Evolutionary conservation across 2,797 vertebrate species (phyloP).

Genomic region (Saxicola maurus): DNA sequence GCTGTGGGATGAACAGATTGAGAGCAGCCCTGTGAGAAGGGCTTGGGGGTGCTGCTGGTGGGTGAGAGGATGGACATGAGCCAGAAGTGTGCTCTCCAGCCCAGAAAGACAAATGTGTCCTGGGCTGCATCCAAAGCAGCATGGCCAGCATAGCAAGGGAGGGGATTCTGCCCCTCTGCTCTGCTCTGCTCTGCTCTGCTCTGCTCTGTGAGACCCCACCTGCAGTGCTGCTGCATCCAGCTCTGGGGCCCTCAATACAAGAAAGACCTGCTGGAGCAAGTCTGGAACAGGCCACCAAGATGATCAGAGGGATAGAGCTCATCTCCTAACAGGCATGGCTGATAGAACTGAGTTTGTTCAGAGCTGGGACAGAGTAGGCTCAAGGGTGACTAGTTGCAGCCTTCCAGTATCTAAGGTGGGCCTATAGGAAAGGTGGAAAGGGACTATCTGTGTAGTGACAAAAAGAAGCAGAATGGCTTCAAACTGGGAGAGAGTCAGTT

Average conservation of each 20-base stretch:
- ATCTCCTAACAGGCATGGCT: rapidly evolving
- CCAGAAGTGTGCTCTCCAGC: not conserved
- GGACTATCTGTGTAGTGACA: not conserved
- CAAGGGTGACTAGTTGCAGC: rapidly evolving
- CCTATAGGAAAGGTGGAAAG: not conserved
- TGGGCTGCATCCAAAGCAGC: not conserved
- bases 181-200: not conserved
- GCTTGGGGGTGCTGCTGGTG: not conserved
- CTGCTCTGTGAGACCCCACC: not conserved
- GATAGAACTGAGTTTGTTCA: not conserved
- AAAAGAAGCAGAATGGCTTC: rapidly evolving
- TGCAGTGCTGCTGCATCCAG: rapidly evolving
- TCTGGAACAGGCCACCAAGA: no score
- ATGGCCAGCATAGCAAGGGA: rapidly evolving
- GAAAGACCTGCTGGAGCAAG: not conserved
- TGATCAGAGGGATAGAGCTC: not conserved
- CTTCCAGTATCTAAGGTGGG: not conserved
- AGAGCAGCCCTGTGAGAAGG: not conserved
- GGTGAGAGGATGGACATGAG: rapidly evolving
- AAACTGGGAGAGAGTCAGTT: not conserved
- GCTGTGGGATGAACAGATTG: not conserved
- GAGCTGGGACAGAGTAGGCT: not conserved
- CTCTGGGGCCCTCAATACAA: rapidly evolving
- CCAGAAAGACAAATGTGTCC: rapidly evolving
- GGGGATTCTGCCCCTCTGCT: not conserved